Conservation (phyloP, 2,888 invertebrate species). For the Incurvaria masculella region DNA sequence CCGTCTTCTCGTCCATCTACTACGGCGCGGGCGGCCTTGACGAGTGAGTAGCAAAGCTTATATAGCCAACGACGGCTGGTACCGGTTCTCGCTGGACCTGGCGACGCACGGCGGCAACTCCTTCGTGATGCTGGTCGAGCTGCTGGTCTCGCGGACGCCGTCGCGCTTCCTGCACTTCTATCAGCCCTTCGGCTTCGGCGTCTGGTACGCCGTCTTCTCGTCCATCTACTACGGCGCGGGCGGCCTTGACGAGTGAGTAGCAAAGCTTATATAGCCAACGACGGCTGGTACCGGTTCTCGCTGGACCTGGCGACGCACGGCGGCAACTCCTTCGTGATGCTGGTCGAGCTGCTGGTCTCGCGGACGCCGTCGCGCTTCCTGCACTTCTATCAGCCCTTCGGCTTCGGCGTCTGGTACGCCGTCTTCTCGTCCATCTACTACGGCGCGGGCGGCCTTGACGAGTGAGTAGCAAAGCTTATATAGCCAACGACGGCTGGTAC, state of each 20-base stretch:
- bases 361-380: constrained; percentile 63
- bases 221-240: constrained; percentile 69
- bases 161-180: constrained; percentile 53
- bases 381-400: constrained; percentile 63
- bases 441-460: constrained; percentile 71
- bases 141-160: constrained; percentile 68
- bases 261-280: not conserved
- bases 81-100: constrained; percentile 33
- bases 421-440: constrained; percentile 70
- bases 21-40: constrained; percentile 75
- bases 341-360: constrained; percentile 65
- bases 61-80: not conserved
- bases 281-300: constrained; percentile 22
- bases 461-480: constrained; percentile 33
- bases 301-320: constrained; percentile 47
- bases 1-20: constrained; percentile 68
- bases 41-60: constrained; percentile 37
- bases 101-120: constrained; percentile 63
- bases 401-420: constrained; percentile 64
- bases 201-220: constrained; percentile 67
- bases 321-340: constrained; percentile 67
- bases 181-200: constrained; percentile 65
- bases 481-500: not conserved
- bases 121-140: constrained; percentile 65
- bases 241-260: constrained; percentile 66